Conservation (phyloP, 2,113 vertebrate genomes). For the Sinosuthora webbiana region DNA sequence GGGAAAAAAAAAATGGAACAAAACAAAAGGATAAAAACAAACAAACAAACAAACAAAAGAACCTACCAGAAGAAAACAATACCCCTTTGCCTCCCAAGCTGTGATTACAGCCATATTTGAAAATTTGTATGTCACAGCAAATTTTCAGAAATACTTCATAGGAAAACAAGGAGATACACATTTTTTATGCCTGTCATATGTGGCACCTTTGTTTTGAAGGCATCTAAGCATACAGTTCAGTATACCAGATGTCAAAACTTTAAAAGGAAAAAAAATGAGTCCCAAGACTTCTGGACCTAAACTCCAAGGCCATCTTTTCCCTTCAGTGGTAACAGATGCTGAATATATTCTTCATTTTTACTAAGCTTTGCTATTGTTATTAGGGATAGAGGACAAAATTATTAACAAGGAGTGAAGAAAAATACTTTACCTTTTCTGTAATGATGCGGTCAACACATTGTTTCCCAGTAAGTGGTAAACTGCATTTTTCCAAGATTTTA, state of each 20-base stretch:
- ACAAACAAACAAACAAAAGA: neutral
- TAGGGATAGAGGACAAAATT: neutral
- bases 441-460: conserved; percentile 96
- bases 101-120: neutral
- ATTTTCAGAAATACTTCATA: neutral
- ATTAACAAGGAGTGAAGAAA: neutral
- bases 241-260: neutral
- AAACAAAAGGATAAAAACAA: neutral
- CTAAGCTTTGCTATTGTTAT: neutral
- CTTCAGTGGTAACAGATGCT: neutral
- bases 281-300: neutral
- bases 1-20: neutral
- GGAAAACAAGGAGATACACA: neutral
- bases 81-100: neutral
- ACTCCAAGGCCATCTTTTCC: neutral
- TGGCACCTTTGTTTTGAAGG: neutral
- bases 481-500: conserved; percentile 95
- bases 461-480: conserved; percentile 91
- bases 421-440: conserved; percentile 89
- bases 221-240: neutral
- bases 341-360: neutral
- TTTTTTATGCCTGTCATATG: neutral
- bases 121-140: neutral
- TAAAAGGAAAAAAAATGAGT: neutral
- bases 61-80: neutral